Base-by-base conservation (phyloP, 2,113 vertebrate genomes). In the Hippoglossus stenolepis region DNA sequence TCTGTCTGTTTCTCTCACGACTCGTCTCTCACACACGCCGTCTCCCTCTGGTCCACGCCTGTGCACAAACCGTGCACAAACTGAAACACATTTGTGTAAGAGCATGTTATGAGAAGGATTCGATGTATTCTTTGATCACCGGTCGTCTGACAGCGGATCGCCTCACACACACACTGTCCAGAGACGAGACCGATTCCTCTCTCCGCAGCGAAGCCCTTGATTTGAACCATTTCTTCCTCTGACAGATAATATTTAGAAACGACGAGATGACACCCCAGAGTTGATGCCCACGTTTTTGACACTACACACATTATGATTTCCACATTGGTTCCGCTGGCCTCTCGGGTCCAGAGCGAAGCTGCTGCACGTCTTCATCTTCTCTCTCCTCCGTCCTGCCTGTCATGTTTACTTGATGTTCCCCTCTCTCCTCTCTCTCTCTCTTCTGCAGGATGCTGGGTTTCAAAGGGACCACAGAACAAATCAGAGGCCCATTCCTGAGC, bases 391-490 rank as follows among this genome's bases (percentile, higher is more conserved):
- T 74, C 79, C 87, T 82, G 75, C 77, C 77, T 76, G 79, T 89
- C 81, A 77, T 86, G 87, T 82, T 85, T 74, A 79, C 83, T 85
- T 49, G 12, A 75, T 71, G 87, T 87, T 77, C 72, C 60, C 84
- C 83, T 83, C 65, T 40, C 76, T 53, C 49, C 49, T 53, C 71
- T 57, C 65, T 26, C 84, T 57, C 65, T 26, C 84, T 75, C 77
- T 47, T 72, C 69, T 89, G 76, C 77, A 87, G 82, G 85, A 89
- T 86, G 82, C 85, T 75, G 54, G 72, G 59, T 91, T 92, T 92
- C 91, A 93, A 93, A 95, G 81, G 79, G 77, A 93, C 92, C 91
- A 85, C 93, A 92, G 82, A 90, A 85, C 86, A 89, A 92, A 94
- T 91, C 89, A 87, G 91, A 91, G 90, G 86, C 79, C 84, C 88